Evolutionary conservation across 2,888 invertebrate species (phyloP).

Genomic region (Bimastos eiseni): DNA sequence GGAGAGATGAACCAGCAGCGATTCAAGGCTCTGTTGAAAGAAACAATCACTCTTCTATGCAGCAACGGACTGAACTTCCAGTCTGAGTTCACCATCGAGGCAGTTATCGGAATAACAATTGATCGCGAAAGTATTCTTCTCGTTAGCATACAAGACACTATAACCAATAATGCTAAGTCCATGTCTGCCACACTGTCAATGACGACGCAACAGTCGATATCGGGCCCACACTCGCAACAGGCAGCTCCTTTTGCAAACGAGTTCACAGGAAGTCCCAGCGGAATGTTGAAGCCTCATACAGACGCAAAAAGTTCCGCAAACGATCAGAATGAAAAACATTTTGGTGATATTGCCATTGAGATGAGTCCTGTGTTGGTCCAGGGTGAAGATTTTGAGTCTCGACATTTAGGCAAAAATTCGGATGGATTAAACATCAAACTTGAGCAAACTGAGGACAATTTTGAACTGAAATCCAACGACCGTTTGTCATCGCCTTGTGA

Average conservation of each 20-base stretch:
- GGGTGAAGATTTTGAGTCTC: not conserved
- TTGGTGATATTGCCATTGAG: not conserved
- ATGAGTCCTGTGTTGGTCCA: not conserved
- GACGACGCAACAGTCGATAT: not conserved
- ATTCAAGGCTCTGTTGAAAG: conserved; percentile 13
- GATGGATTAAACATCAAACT: not conserved
- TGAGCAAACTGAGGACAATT: not conserved
- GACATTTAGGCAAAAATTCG: not conserved
- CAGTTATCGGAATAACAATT: not conserved
- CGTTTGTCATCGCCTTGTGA: not conserved
- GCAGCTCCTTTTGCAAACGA: not conserved
- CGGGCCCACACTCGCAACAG: not conserved
- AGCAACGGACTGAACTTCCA: not conserved
- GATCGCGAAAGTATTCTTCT: not conserved
- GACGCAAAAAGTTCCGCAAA: not conserved
- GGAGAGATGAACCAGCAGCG: conserved; percentile 13
- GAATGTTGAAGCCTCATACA: not conserved
- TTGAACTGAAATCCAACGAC: not conserved
- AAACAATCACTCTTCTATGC: not conserved
- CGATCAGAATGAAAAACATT: not conserved
- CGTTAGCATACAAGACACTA: not conserved
- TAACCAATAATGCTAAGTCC: not conserved
- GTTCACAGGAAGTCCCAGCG: not conserved
- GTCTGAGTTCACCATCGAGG: not conserved
- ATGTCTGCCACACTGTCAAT: too few species aligned